Evolutionary conservation across 2,888 invertebrate genomes (phyloP).

Genomic region (Synanthedon vespiformis): DNA sequence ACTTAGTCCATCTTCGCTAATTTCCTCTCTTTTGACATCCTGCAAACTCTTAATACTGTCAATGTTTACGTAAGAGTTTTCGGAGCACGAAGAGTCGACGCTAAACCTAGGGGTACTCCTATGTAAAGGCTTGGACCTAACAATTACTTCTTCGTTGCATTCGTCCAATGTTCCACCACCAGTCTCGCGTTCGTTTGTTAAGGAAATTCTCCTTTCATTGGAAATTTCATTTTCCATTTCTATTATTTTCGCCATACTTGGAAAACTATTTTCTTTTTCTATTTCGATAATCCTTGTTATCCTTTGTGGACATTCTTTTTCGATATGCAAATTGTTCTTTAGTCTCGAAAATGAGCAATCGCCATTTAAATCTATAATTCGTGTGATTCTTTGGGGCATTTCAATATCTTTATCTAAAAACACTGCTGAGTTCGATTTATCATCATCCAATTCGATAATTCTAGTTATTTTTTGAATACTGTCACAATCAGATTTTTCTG

Average conservation of each 20-base stretch:
- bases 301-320: conserved; percentile 44
- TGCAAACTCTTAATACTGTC: conserved; percentile 65
- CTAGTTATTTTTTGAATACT: conserved; percentile 55
- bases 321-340: conserved; percentile 29
- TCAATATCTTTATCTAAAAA: conserved; percentile 38
- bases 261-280: conserved; percentile 52
- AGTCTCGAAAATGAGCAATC: conserved; percentile 49
- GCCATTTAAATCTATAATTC: conserved; percentile 55
- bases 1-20: conserved; percentile 31
- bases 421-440: conserved; percentile 29
- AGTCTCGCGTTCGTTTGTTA: conserved; percentile 63
- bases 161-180: conserved; percentile 46
- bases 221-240: conserved; percentile 67
- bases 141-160: conserved; percentile 41
- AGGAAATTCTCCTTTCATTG: conserved; percentile 59
- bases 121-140: conserved; percentile 49
- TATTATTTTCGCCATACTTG: conserved; percentile 63
- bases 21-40: conserved; percentile 63
- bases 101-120: conserved; percentile 62
- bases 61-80: conserved; percentile 69
- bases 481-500: conserved; percentile 35
- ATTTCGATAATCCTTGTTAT: conserved; percentile 49
- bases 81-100: conserved; percentile 68
- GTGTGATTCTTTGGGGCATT: conserved; percentile 47
- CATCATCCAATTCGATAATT: conserved; percentile 56